These are phyloP conservation scores for Hormiphora californensis DNA, from an alignment of 37 sponge, comb jelly and placozoan genomes.

Conservation along the genomic window DNA sequence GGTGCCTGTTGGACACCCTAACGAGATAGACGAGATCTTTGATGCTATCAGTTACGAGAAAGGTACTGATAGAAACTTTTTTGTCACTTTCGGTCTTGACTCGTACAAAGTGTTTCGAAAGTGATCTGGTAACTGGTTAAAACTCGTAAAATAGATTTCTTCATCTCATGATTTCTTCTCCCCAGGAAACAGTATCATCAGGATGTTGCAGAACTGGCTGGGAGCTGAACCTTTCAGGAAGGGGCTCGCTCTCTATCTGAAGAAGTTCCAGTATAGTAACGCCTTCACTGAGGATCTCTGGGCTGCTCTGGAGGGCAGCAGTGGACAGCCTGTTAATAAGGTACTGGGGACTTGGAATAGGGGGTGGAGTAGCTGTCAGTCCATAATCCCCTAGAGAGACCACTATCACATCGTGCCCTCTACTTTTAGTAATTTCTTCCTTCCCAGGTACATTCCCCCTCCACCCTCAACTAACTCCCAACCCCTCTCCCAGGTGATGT, in stretches of 20 bases:
- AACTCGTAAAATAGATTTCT: neutral
- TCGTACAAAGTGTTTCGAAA: too few species aligned
- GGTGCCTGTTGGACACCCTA: slow-evolving; percentile 78
- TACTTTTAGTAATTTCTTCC: too few species aligned
- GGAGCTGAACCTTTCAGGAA: slow-evolving; percentile 47
- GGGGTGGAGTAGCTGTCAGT: too few species aligned
- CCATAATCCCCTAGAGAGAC: slow-evolving; percentile 67
- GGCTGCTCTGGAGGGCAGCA: slow-evolving; percentile 29
- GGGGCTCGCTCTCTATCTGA: slow-evolving; percentile 46
- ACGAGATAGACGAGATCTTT: slow-evolving; percentile 96
- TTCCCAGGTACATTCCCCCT: too few species aligned
- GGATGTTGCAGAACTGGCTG: slow-evolving; percentile 52
- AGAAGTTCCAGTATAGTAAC: slow-evolving; percentile 27
- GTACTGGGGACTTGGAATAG: too few species aligned
- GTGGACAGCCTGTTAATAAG: slow-evolving; percentile 43
- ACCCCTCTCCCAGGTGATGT: slow-evolving; percentile 64
- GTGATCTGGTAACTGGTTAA: neutral
- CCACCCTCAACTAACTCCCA: too few species aligned
- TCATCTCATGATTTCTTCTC: neutral
- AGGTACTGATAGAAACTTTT: slow-evolving; percentile 60
- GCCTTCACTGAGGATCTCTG: slow-evolving; percentile 16
- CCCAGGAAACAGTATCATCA: slow-evolving; percentile 43
- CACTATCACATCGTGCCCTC: too few species aligned
- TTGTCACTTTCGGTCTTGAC: neutral
- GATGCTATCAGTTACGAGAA: slow-evolving; percentile 92